These are phyloP conservation scores for Lithodes maja DNA, from an alignment of 2,888 invertebrate genomes.

Conservation along the genomic window DNA sequence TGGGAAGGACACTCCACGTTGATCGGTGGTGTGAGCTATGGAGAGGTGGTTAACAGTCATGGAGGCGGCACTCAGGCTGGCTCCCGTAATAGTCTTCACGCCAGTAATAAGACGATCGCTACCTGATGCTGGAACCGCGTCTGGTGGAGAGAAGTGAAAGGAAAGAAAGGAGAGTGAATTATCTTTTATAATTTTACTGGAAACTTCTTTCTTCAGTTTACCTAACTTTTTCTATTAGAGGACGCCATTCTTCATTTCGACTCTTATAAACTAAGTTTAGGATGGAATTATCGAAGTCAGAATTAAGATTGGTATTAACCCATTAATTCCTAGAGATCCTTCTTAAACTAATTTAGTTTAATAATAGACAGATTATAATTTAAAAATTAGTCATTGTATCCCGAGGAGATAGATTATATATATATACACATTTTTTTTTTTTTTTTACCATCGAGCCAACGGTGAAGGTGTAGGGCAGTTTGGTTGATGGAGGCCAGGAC, in stretches of 20 bases:
- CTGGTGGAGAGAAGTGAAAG: neutral
- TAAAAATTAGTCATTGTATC: no score
- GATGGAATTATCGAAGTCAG: no score
- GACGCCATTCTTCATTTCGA: no score
- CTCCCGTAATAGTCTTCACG: slow-evolving; percentile 22
- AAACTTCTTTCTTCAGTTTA: neutral
- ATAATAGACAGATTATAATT: no score
- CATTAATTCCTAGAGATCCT: no score
- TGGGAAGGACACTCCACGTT: neutral
- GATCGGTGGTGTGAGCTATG: slow-evolving; percentile 5
- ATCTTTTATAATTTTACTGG: neutral
- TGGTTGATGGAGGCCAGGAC: slow-evolving; percentile 10
- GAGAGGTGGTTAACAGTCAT: neutral
- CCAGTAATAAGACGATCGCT: slow-evolving; percentile 28
- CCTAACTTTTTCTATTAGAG: no score
- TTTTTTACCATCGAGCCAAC: slow-evolving; percentile 16
- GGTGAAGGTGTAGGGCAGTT: neutral
- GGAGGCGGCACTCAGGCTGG: neutral
- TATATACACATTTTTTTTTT: no score
- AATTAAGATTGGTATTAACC: no score
- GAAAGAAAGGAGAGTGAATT: neutral
- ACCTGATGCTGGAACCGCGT: slow-evolving; percentile 35
- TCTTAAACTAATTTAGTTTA: no score
- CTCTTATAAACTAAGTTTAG: no score
- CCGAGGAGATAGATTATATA: no score